phyloP scores from a whole-genome alignment of 2,888 invertebrate species.

The Drosophila mimica region DNA sequence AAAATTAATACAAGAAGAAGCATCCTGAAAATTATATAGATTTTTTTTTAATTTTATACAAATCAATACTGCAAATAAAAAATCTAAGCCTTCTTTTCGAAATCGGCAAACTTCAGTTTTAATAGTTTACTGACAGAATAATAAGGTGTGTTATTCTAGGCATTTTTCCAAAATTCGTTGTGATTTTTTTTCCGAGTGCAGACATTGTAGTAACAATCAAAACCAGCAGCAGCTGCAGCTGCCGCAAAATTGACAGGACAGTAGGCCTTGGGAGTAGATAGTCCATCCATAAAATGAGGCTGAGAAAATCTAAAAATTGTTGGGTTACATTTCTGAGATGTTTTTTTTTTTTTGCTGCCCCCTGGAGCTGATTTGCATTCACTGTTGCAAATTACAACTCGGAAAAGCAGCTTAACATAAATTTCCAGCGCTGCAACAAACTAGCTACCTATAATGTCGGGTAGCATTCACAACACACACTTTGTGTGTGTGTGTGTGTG shows the following conservation, averaged over 20 bases:
- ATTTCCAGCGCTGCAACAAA: slow-evolving; percentile 42
- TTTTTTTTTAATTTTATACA: no score
- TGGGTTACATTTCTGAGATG: slow-evolving; percentile 30
- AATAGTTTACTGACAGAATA: not conserved
- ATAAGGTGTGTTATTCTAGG: not conserved
- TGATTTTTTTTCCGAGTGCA: not conserved
- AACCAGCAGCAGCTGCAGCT: slow-evolving; percentile 6
- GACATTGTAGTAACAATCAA: not conserved
- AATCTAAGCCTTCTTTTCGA: not conserved
- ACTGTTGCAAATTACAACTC: slow-evolving; percentile 49
- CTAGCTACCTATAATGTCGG: slow-evolving; percentile 35
- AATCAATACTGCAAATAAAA: not conserved
- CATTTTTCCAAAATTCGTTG: not conserved
- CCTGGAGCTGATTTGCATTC: slow-evolving; percentile 49
- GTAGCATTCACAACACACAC: slow-evolving; percentile 1
- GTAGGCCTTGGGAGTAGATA: not conserved
- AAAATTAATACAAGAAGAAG: no score
- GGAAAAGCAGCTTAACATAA: slow-evolving; percentile 64
- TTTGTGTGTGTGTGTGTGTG: not conserved
- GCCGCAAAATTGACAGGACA: not conserved
- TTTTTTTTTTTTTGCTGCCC: slow-evolving; percentile 11
- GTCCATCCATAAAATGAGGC: slow-evolving; percentile 2
- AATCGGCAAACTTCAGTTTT: not conserved
- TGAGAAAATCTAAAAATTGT: slow-evolving; percentile 10
- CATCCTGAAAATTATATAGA: no score